Evolutionary conservation across 2,797 vertebrate genomes (phyloP).

Genomic region (Peromyscus nudipes): DNA sequence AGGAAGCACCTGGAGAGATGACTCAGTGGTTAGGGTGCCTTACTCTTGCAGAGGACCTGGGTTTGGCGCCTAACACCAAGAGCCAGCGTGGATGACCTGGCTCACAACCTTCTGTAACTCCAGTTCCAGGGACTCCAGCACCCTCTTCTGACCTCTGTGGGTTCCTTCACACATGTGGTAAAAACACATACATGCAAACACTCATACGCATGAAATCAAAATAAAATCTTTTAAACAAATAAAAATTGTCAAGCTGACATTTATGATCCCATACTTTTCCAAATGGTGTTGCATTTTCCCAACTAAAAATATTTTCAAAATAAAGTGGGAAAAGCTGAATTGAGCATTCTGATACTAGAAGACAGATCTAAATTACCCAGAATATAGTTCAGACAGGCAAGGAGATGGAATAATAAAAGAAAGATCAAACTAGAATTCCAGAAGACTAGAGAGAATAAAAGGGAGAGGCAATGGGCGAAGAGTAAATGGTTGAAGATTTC

Average conservation of each 20-base stretch:
- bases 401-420: not conserved
- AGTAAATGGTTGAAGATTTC: not conserved
- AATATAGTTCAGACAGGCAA: conserved; percentile 32
- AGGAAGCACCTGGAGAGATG: not conserved
- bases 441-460: not conserved
- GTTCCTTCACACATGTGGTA: not conserved
- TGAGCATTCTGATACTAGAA: not conserved
- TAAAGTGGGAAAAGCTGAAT: not conserved
- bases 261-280: not conserved
- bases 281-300: conserved; percentile 17
- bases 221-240: not conserved
- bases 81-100: not conserved
- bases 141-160: too few species aligned
- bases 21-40: not conserved
- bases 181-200: not conserved
- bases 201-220: not conserved
- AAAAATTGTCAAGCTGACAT: not conserved
- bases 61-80: not conserved
- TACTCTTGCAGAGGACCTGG: not conserved
- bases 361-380: not conserved
- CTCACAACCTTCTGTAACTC: not conserved
- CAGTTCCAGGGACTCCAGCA: not conserved
- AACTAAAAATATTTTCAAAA: conserved; percentile 12
- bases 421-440: not conserved
- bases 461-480: not conserved